Conservation (phyloP, 2,797 vertebrate species). For the Schizopygopsis pylzovi region DNA sequence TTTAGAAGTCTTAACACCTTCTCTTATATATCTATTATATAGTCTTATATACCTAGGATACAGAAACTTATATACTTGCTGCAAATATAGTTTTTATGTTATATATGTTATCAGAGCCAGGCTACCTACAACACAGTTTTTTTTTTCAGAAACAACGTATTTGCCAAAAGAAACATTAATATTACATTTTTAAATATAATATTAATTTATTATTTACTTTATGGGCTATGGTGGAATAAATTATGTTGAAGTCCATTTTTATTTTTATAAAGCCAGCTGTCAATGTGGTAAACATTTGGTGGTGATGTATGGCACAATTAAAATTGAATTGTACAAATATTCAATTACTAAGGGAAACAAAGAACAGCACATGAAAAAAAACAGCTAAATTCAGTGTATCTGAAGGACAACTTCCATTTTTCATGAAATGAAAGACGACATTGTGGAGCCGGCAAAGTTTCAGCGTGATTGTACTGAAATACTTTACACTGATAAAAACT, state of each 20-base stretch:
- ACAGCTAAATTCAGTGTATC: background rate
- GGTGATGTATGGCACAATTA: background rate
- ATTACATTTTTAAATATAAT: too few species aligned
- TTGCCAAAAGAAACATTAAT: background rate
- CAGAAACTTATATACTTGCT: background rate
- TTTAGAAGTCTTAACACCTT: background rate
- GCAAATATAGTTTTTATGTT: background rate
- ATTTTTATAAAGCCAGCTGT: background rate
- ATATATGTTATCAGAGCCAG: background rate
- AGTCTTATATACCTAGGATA: too few species aligned
- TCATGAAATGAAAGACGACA: background rate
- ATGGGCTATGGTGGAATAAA: background rate
- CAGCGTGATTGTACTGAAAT: background rate
- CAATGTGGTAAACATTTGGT: background rate
- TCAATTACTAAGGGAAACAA: background rate
- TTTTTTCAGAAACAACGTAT: background rate
- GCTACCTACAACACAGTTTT: background rate
- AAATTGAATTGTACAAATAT: background rate
- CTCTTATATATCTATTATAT: too few species aligned
- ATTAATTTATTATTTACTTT: background rate
- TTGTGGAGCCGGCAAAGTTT: background rate
- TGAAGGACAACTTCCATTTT: conserved; percentile 21
- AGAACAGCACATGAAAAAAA: conserved; percentile 13
- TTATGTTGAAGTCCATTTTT: background rate
- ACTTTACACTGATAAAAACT: background rate